Base-by-base conservation (phyloP, 2,888 invertebrate species). In the Acleris laterana region DNA sequence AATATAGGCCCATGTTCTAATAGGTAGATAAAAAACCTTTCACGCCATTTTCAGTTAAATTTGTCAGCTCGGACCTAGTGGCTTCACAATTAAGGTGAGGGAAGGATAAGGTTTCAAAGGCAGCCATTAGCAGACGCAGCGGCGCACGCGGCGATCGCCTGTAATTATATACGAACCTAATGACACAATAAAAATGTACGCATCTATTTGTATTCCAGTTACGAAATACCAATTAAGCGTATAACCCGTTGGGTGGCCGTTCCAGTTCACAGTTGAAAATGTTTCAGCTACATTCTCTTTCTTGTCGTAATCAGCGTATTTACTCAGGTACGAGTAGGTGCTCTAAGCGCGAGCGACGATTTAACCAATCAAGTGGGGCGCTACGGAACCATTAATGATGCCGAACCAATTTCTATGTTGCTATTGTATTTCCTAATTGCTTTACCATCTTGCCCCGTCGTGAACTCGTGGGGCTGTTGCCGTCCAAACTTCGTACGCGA, bases 31-130 rank as follows among this genome's bases (percentile, higher is more conserved):
- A 13, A 22, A 44, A 19, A 57, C 19, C 6, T 50, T 55, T 50
- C 17, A n/a, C 20, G 38, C 49, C 22, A 19, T 55, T 65, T 56
- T 56, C 44, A 32, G 55, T 32, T 42, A 65, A 61, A 60, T 42
- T 60, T 17, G 55, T 50, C 55, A 28, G 44, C 49, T 61, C 60
- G 60, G 55, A 65, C 55, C 32, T 38, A 55, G 65, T 46, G 44
- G 50, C 44, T 65, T 49, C 22, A 73, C 75, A 76, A 74, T 74
- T 71, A 68, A 56, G 59, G 48, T 68, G 74, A 74, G 74, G 72
- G 74, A 78, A 77, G 77, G 78, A 83, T 83, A 79, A 78, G 72
- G 77, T 84, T 80, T 77, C 77, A 81, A 81, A 84, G 80, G 74
- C 70, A 69, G 71, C 73, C 76, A 78, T 79, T 79, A 76, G 77